Evolutionary conservation across 37 sponge, comb jelly and placozoan genomes (phyloP), one percentile per base, ranked within the genome.

Genomic region (Lycopodina hypogea): DNA sequence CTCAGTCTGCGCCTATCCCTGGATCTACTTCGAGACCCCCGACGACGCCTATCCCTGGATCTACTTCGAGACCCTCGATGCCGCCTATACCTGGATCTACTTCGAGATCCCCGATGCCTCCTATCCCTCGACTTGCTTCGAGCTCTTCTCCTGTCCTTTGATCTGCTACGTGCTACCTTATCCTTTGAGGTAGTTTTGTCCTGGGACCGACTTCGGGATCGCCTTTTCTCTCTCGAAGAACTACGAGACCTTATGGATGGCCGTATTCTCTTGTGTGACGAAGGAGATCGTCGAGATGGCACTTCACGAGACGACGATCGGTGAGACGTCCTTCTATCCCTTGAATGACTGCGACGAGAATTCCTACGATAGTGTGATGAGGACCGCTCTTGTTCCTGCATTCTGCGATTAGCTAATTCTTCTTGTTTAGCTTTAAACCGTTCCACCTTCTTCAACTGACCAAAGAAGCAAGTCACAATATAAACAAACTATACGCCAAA

Each of bases 301-400:
- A 32, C 26, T 1, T 33, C 53, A 11, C 56, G 39, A 8, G 53
- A 55, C 12, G 52, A n/a, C 42, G 56, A 36, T 51, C 74, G 30
- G 32, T 55, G 23, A 7, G 71, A 70, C 28, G 17, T 70, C 28
- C 48, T 55, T 51, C 53, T 55, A 8, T 36, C 74, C 56, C 36
- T 73, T 14, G 74, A 51, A 29, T 52, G 53, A 73, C 74, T 73
- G 33, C 56, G 74, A 73, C 30, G 53, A 53, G 74, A 73, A 55
- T 51, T n/a, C 40, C 42, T 38, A 8, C 45, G 61, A 39, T 21
- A 56, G 30, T 45, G 6, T 23, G 38, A n/a, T 4, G 2, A n/a
- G n/a, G n/a, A 1, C 39, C 19, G 28, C 17, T 19, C 53, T 2
- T 33, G 21, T 50, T 79, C 51, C 34, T 29, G 32, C 18, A 17